A percentile compares a stretch with the other conserved stretches of the same genome.
Conservation (phyloP, 2,113 vertebrate genomes). For the Zeus faber region DNA sequence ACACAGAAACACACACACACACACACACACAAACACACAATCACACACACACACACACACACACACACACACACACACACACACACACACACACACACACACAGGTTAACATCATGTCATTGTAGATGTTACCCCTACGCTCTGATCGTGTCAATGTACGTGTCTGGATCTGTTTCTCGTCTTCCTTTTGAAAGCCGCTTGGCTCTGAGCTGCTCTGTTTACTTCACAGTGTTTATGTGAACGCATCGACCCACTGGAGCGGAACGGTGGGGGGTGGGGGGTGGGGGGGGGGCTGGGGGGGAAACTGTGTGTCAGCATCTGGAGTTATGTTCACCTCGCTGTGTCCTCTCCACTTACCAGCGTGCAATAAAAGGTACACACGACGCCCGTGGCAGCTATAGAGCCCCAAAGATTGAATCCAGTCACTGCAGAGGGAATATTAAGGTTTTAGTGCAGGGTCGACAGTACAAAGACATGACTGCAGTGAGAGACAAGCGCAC, state of each 20-base stretch:
- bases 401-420: slow-evolving; percentile 89
- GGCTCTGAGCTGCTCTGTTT: not conserved
- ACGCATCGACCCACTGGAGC: not conserved
- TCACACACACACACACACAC: not conserved
- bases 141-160: too few relatives aligned
- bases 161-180: too few relatives aligned
- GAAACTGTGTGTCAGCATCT: not conserved
- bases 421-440: slow-evolving; percentile 75
- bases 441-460: too few relatives aligned
- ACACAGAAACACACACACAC: not conserved
- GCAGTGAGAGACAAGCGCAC: not conserved
- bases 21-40: not conserved
- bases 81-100: not conserved
- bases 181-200: too few relatives aligned
- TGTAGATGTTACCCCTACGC: too few relatives aligned
- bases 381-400: slow-evolving; percentile 83
- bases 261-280: not conserved
- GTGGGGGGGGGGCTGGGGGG: too few relatives aligned
- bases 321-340: not conserved
- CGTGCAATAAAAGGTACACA: slow-evolving; percentile 86
- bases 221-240: not conserved
- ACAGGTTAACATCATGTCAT: too few relatives aligned
- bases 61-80: slow-evolving; percentile 1
- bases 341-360: slow-evolving; percentile 70
- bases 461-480: slow-evolving; percentile 11